phyloP scores from a whole-genome alignment of 2,113 vertebrate genomes.

The Gadus chalcogrammus region DNA sequence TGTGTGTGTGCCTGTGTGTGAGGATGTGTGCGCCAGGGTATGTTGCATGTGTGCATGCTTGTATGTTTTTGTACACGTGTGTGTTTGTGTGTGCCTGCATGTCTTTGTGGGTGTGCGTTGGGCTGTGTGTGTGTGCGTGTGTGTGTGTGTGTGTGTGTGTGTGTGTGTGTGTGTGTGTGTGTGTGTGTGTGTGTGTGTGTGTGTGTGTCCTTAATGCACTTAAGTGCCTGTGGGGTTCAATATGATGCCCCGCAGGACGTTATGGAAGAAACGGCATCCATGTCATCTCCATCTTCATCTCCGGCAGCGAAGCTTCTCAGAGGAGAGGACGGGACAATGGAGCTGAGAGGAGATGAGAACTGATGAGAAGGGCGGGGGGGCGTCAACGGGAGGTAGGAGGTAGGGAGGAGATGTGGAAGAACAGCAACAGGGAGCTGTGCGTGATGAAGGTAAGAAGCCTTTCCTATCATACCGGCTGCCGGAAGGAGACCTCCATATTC shows the following conservation, averaged over 20 bases:
- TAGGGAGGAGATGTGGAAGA: no score
- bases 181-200: not conserved
- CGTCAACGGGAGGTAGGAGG: no score
- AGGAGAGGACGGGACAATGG: not conserved
- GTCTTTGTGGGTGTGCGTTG: not conserved
- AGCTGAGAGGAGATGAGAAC: no score
- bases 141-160: not conserved
- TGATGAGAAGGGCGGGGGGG: conserved; percentile 2
- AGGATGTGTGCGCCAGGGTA: no score
- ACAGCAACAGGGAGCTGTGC: no score
- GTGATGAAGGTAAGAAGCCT: no score
- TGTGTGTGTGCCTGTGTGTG: no score
- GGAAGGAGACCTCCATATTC: no score
- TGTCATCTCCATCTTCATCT: not conserved
- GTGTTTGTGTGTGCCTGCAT: conserved; percentile 3
- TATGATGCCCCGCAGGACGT: conserved; percentile 39
- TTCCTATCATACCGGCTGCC: no score
- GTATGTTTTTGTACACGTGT: not conserved
- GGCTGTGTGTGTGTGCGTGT: conserved; percentile 4
- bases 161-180: not conserved
- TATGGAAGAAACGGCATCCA: conserved; percentile 14
- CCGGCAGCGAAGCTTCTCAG: not conserved
- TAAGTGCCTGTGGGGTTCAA: conserved; percentile 39
- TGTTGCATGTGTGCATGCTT: conserved; percentile 5
- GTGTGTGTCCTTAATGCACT: not conserved